Conservation (phyloP, 2,113 vertebrate species). For the Psittacara wagleri region DNA sequence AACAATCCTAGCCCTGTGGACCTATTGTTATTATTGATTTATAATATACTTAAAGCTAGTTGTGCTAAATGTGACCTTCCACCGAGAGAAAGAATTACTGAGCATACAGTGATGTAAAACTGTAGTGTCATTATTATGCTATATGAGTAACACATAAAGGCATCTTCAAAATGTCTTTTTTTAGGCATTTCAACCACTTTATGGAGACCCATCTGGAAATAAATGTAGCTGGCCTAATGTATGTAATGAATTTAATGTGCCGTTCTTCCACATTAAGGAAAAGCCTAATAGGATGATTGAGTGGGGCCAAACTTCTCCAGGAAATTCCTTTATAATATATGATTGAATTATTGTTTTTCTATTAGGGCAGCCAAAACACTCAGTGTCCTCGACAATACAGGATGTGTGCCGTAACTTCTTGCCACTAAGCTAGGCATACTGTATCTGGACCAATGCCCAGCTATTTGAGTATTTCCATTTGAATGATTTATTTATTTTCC, state of each 20-base stretch:
- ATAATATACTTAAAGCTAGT: background rate
- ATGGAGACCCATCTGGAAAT: conserved; percentile 47
- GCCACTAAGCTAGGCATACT: conserved; percentile 61
- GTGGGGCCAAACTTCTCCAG: conserved; percentile 49
- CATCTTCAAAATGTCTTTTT: conserved; percentile 32
- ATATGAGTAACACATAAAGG: background rate
- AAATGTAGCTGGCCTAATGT: conserved; percentile 43
- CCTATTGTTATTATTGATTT: conserved; percentile 1
- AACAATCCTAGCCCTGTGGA: background rate
- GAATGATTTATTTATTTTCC: conserved; percentile 69
- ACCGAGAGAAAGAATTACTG: background rate
- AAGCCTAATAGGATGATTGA: conserved; percentile 65
- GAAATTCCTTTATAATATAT: conserved; percentile 67
- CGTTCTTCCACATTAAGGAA: conserved; percentile 43
- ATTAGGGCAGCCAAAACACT: conserved; percentile 67
- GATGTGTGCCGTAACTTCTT: conserved; percentile 55
- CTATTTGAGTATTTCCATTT: conserved; percentile 56
- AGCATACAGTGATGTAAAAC: background rate
- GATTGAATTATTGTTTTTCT: conserved; percentile 69
- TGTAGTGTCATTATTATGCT: background rate
- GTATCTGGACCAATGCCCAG: conserved; percentile 50
- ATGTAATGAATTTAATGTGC: conserved; percentile 61
- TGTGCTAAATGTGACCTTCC: background rate
- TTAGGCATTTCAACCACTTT: background rate
- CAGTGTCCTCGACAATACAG: conserved; percentile 47